Conservation (phyloP, 35 echinoderm and acorn worm species). For the Strongylocentrotus purpuratus region DNA sequence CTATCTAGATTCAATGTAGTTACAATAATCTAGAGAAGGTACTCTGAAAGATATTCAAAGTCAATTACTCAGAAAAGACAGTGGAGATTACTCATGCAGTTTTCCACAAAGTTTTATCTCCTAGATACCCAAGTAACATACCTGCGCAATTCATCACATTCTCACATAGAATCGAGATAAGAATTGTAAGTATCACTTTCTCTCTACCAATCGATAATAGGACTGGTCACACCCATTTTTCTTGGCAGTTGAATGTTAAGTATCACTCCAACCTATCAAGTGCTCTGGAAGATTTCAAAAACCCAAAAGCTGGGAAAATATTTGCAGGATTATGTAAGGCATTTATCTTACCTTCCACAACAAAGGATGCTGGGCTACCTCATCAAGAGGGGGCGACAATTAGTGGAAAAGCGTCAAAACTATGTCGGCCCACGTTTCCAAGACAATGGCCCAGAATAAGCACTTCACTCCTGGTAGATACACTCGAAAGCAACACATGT, state of each 20-base stretch:
- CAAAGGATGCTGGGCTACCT: neutral
- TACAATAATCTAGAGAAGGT: too few species aligned
- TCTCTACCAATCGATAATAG: neutral
- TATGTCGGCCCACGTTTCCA: neutral
- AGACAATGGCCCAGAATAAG: neutral
- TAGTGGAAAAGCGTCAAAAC: conserved; percentile 30
- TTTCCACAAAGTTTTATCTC: neutral
- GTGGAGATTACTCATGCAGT: neutral
- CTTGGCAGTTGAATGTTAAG: neutral
- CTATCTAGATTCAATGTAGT: too few species aligned
- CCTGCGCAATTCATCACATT: neutral
- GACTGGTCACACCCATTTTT: neutral
- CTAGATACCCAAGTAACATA: neutral
- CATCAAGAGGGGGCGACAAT: conserved; percentile 37
- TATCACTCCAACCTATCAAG: neutral
- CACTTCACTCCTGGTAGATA: conserved; percentile 11
- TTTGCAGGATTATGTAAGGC: conserved; percentile 34
- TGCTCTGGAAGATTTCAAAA: neutral
- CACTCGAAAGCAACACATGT: conserved; percentile 18
- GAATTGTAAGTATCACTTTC: neutral
- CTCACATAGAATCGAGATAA: neutral
- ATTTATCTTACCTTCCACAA: neutral
- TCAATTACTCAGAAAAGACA: neutral
- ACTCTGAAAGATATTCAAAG: neutral
- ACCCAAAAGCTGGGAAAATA: conserved; percentile 33